A percentile compares a stretch with the other conserved stretches of the same genome.
Evolutionary conservation across 1,140 invertebrate species (phyloP).

Genomic region (Leptinotarsa lineolata): DNA sequence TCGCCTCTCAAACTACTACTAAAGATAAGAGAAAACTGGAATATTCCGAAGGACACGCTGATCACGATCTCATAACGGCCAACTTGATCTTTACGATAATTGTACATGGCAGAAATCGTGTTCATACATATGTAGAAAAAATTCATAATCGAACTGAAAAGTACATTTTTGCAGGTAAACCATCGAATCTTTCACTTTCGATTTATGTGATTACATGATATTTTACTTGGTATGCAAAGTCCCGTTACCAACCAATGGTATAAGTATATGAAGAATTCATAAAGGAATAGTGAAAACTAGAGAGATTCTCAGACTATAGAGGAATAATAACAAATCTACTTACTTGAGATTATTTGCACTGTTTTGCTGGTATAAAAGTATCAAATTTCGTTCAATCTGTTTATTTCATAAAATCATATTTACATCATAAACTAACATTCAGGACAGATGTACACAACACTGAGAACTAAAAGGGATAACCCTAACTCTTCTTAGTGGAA

Average conservation of each 20-base stretch:
- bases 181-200: neutral
- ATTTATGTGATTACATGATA: neutral
- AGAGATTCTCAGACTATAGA: too few relatives aligned
- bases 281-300: too few relatives aligned
- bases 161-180: neutral
- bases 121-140: constrained; percentile 3
- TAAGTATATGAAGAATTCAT: too few relatives aligned
- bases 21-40: constrained; percentile 8
- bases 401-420: too few relatives aligned
- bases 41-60: neutral
- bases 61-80: constrained; percentile 7
- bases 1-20: neutral
- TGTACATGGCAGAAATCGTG: neutral
- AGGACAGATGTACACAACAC: too few relatives aligned
- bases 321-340: too few relatives aligned
- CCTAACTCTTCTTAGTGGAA: too few relatives aligned
- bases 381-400: too few relatives aligned
- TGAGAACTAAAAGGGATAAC: too few relatives aligned
- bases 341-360: too few relatives aligned
- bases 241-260: neutral
- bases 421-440: too few relatives aligned
- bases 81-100: constrained; percentile 8
- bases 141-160: neutral
- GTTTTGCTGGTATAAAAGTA: too few relatives aligned
- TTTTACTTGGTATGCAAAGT: neutral